Evolutionary conservation across 2,888 invertebrate species (phyloP).

Genomic region (Macrophya annulata): DNA sequence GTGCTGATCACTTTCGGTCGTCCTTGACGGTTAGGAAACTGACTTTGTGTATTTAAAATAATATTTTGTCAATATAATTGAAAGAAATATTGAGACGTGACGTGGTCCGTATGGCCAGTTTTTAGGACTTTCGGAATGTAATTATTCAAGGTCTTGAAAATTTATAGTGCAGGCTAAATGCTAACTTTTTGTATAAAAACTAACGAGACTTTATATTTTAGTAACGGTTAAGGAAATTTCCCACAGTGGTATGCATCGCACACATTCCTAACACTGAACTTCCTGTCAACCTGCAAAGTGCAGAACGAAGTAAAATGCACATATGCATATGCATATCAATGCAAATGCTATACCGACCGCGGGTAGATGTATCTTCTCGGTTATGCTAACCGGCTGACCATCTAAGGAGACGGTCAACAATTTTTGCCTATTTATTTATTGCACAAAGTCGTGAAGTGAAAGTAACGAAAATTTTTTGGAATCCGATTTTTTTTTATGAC

Average conservation of each 20-base stretch:
- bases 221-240: constrained; percentile 35
- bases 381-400: not conserved
- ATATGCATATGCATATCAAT: constrained; percentile 58
- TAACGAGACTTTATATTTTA: constrained; percentile 22
- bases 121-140: not conserved
- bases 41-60: not conserved
- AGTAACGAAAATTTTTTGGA: not conserved
- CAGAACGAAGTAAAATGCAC: constrained; percentile 57
- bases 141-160: not conserved
- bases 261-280: constrained; percentile 40
- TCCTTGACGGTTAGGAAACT: not conserved
- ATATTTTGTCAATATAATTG: not conserved
- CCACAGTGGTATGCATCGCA: not conserved
- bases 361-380: constrained; percentile 19
- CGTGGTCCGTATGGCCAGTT: not conserved
- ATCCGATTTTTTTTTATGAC: not conserved
- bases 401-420: constrained; percentile 14
- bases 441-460: not conserved
- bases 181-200: not conserved
- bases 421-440: not conserved
- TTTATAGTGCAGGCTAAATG: not conserved
- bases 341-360: constrained; percentile 56
- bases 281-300: constrained; percentile 55
- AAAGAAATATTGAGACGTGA: not conserved
- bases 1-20: constrained; percentile 12